Evolutionary conservation across 2,113 vertebrate genomes (phyloP).

Genomic region (Heptranchias perlo): DNA sequence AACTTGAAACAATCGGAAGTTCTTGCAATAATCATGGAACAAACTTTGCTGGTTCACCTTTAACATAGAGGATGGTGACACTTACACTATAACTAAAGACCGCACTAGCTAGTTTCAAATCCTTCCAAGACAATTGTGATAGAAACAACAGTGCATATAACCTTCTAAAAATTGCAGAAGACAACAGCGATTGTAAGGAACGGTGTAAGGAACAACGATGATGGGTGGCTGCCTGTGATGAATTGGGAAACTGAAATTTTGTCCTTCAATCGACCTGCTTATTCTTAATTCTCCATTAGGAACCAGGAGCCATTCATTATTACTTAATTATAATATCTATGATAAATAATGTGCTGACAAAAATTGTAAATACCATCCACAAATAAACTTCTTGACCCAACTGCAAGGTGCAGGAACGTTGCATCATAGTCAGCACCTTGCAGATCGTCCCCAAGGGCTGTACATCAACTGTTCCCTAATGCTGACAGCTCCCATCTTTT

Average conservation of each 20-base stretch:
- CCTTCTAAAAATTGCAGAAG: background rate
- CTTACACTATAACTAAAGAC: background rate
- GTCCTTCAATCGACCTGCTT: background rate
- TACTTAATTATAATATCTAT: background rate
- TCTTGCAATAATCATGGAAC: background rate
- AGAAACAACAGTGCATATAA: background rate
- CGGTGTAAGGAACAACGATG: background rate
- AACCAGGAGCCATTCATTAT: background rate
- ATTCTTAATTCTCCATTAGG: background rate
- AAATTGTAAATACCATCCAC: background rate
- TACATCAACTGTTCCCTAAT: background rate
- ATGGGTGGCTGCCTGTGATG: background rate
- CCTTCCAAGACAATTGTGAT: background rate
- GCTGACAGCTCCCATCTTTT: background rate
- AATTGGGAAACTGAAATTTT: background rate
- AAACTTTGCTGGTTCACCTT: background rate
- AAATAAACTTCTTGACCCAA: background rate
- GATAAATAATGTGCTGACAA: background rate
- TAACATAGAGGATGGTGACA: background rate
- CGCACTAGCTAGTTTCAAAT: background rate
- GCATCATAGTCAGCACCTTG: background rate
- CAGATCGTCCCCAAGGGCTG: background rate
- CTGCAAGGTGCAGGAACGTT: background rate
- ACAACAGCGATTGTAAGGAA: background rate
- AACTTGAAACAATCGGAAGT: background rate